Base-by-base conservation (phyloP, 1,140 invertebrate genomes). In the Amyelois transitella region DNA sequence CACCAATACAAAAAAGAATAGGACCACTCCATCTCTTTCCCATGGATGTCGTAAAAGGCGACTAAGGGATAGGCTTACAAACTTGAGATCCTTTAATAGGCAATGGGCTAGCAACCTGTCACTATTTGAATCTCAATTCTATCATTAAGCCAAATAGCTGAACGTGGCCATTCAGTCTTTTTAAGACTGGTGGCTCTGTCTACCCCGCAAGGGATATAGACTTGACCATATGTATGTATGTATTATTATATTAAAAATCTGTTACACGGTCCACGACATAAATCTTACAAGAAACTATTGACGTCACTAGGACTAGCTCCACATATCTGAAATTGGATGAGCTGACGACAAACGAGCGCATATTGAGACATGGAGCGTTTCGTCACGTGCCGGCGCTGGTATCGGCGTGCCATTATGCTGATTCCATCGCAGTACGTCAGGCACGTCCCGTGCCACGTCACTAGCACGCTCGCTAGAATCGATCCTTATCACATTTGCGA, bases 391-490 rank as follows among this genome's bases (percentile, higher is more conserved):
- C 51, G 53, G 58, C 66, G 69, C 70, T 64, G 63, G 62, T 65
- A 69, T 66, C 64, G 59, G 53, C 55, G n/a, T 62, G 53, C 60
- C 59, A 75, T 76, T 78, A 73, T 75, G 75, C 72, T 77, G 70
- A 77, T 75, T 64, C 60, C 22, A 48, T 20, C 50, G 54, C 55
- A 63, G 69, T 67, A 74, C 54, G 58, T 19, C 38, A 38, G 32
- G 25, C 25, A 28, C 32, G 32, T 38, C 32, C 4, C 28, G n/a
- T 4, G 14, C 45, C 45, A 21, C 45, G n/a, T 19, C 45, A 21
- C 45, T 20, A n/a, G 18, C 45, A 48, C 45, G 45, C 45, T 24
- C 48, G 24, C 28, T 0, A 21, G 45, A 48, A 21, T 48, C 45
- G 45, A 48, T 21, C 20, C 10, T 48, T 48, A 48, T 48, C 45